phyloP scores from a whole-genome alignment of 2,797 vertebrate species.

The Carcharodon carcharias region DNA sequence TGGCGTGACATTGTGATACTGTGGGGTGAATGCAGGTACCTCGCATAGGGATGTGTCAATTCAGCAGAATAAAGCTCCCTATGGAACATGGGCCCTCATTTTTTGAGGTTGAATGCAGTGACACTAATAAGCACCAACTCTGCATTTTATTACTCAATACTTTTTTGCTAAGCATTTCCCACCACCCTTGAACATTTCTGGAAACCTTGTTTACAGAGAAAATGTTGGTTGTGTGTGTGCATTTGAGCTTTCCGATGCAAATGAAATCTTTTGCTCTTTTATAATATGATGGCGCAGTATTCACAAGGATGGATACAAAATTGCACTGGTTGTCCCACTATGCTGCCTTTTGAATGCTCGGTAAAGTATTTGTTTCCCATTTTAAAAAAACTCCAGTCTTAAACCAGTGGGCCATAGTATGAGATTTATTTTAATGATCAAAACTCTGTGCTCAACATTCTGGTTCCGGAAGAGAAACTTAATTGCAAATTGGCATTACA shows the following conservation, averaged over 20 bases:
- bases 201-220: background rate
- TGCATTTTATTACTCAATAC: background rate
- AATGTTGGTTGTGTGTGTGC: background rate
- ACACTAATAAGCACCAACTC: background rate
- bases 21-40: background rate
- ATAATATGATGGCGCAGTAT: background rate
- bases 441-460: background rate
- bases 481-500: background rate
- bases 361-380: background rate
- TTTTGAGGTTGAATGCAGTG: background rate
- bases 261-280: background rate
- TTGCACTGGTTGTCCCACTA: background rate
- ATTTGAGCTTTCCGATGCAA: background rate
- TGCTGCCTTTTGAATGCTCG: background rate
- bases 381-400: background rate
- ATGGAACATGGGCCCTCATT: background rate
- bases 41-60: background rate
- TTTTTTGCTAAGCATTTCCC: background rate
- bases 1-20: background rate
- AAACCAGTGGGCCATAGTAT: background rate
- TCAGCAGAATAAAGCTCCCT: background rate
- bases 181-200: background rate
- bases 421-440: background rate
- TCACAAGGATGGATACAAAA: background rate
- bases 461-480: background rate